Evolutionary conservation across 1,140 invertebrate species (phyloP), one percentile per base, ranked within the genome.

Genomic region (Eurytemora carolleeae): DNA sequence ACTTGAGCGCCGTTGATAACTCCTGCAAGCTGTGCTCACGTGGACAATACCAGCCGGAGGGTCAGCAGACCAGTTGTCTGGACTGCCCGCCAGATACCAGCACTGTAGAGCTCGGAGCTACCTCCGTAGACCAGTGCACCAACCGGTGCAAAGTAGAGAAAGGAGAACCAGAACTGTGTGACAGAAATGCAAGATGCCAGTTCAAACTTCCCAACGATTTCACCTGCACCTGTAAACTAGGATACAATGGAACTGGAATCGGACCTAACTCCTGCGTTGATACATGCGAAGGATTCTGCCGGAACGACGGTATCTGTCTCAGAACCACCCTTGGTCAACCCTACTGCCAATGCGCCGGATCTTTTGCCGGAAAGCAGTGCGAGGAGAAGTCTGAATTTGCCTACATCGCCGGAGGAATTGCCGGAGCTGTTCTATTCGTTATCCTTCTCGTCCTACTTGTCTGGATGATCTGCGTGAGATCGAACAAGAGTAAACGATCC

Each of bases 381-480:
- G 79, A 83, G 2, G 86, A 89, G 66, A 92, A 92, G 70, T 90
- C 87, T 1, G 86, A 92, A 68, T 93, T 94, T 71, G 87, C 89
- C 2, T 94, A 93, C 71, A 90, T 93, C 63, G 89, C 87, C 20
- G 87, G 87, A 15, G 89, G 90, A 20, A 90, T 93, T 64, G 86
- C 89, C 21, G 87, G 85, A 18, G 84, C 85, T 16, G 88, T 93
- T 20, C 85, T 91, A 63, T 82, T 93, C 67, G 84, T 93, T 63
- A 92, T 94, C 64, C 81, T 94, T 67, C 81, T 93, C 61, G 87
- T 91, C 2, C 76, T 94, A 31, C 80, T 94, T 16, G 87, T 94
- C 58, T 94, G 90, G 89, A 94, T 94, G 90, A 94, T 94, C 67
- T 94, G 89, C 71, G 87, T 87, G 31, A 84, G 85, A 0, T 62